These are phyloP conservation scores for Cetoscarus ocellatus DNA, from an alignment of 2,797 vertebrate species.

Conservation along the genomic window DNA sequence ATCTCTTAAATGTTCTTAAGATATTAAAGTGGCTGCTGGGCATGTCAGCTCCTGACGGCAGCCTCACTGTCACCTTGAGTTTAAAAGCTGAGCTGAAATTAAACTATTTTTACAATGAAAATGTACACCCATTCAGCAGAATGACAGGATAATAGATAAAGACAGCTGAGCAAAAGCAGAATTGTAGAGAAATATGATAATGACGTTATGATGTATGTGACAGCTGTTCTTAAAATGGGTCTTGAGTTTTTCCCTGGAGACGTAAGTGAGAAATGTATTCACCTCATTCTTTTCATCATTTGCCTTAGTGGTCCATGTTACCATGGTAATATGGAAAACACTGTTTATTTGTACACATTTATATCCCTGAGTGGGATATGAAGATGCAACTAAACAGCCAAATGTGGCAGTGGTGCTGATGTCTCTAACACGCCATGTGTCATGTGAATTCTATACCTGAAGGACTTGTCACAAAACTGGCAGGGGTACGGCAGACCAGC, in stretches of 20 bases:
- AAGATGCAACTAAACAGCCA: constrained; percentile 21
- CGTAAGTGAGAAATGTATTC: constrained; percentile 64
- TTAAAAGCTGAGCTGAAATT: background rate
- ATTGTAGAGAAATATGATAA: constrained; percentile 39
- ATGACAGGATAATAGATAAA: background rate
- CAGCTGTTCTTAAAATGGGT: constrained; percentile 73
- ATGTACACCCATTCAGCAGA: background rate
- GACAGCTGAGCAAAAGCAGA: constrained; percentile 9
- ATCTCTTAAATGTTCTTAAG: background rate
- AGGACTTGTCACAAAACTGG: constrained; percentile 99
- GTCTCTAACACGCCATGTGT: background rate
- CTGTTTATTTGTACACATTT: constrained; percentile 43
- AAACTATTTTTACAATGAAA: background rate
- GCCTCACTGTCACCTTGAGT: background rate
- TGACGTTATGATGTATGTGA: constrained; percentile 63
- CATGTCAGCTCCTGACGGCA: background rate
- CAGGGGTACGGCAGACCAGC: constrained; percentile 98
- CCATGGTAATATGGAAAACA: constrained; percentile 51
- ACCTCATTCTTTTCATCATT: constrained; percentile 62
- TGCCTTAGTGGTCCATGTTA: constrained; percentile 51
- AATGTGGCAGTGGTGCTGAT: constrained; percentile 22
- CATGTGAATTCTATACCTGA: constrained; percentile 78
- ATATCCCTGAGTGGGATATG: constrained; percentile 39
- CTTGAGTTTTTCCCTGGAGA: constrained; percentile 54
- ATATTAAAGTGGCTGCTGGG: background rate